Percentiles rank a stretch among this genome's conserved stretches.
Conservation (phyloP, 1,140 invertebrate genomes). For the Bombus turneri region DNA sequence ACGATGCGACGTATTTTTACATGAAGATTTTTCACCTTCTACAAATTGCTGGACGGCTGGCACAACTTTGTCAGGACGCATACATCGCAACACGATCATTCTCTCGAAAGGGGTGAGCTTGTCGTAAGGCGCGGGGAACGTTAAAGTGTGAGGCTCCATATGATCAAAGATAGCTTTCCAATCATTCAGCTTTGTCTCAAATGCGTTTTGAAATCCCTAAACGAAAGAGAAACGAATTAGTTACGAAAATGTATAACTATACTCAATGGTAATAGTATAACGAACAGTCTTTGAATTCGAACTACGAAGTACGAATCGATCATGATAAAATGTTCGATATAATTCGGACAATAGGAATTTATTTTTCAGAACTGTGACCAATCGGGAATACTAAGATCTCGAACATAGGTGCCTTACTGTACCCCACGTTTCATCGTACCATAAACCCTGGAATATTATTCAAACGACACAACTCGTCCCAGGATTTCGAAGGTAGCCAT, state of each 20-base stretch:
- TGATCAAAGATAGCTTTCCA: slow-evolving; percentile 92
- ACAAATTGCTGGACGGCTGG: slow-evolving; percentile 91
- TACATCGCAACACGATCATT: slow-evolving; percentile 90
- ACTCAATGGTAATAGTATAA: too few relatives aligned
- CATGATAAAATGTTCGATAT: too few relatives aligned
- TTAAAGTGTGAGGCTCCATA: slow-evolving; percentile 86
- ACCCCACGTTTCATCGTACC: slow-evolving; percentile 47
- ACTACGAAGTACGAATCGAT: too few relatives aligned
- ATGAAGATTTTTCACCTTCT: slow-evolving; percentile 83
- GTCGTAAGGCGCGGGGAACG: slow-evolving; percentile 89
- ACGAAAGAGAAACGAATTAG: not conserved
- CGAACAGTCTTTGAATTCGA: too few relatives aligned
- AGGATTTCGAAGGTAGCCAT: slow-evolving; percentile 90
- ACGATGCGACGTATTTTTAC: not conserved
- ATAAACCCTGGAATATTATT: slow-evolving; percentile 84
- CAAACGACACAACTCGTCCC: slow-evolving; percentile 92
- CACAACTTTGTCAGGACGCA: slow-evolving; percentile 94
- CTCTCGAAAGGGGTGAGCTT: slow-evolving; percentile 89
- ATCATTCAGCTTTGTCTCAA: slow-evolving; percentile 82
- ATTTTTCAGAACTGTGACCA: too few relatives aligned
- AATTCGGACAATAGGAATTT: too few relatives aligned
- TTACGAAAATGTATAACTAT: not conserved
- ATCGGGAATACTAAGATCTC: not conserved
- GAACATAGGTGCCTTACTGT: not conserved
- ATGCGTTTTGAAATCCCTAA: slow-evolving; percentile 85